phyloP scores from a whole-genome alignment of 2,797 vertebrate genomes.

The Lagorchestes hirsutus region DNA sequence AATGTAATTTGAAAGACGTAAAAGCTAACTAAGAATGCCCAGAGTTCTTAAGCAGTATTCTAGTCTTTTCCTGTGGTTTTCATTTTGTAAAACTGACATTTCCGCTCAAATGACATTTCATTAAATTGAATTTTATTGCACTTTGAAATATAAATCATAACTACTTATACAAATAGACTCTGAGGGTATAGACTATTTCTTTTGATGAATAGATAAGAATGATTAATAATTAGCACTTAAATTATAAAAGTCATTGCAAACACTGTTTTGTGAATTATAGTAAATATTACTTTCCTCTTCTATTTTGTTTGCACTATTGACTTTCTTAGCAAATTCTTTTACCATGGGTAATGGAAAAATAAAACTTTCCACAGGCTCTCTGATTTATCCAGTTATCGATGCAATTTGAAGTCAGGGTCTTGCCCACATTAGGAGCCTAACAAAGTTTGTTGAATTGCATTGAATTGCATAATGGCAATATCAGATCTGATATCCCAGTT shows the following conservation, averaged over 20 bases:
- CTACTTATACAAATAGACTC: slow-evolving; percentile 27
- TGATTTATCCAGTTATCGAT: slow-evolving; percentile 29
- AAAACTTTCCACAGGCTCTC: slow-evolving; percentile 49
- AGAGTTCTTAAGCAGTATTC: neutral
- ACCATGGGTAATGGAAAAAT: slow-evolving; percentile 4
- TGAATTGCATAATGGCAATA: neutral
- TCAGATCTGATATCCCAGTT: neutral
- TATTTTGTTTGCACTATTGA: slow-evolving; percentile 32
- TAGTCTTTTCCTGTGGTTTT: neutral
- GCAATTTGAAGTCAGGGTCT: slow-evolving; percentile 53
- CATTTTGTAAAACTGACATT: slow-evolving; percentile 25
- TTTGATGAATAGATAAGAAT: slow-evolving; percentile 39
- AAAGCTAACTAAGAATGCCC: slow-evolving; percentile 20
- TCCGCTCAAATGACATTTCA: neutral
- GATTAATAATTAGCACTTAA: slow-evolving; percentile 31
- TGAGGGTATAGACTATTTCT: neutral
- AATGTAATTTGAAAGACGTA: neutral
- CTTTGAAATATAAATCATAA: slow-evolving; percentile 7
- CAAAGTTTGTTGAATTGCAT: neutral
- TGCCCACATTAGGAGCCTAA: slow-evolving; percentile 11
- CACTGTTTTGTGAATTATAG: slow-evolving; percentile 2
- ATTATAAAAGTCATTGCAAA: slow-evolving; percentile 41
- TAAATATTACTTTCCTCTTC: slow-evolving; percentile 27
- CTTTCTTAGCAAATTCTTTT: slow-evolving; percentile 7
- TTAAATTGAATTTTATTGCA: slow-evolving; percentile 47